Evolutionary conservation across 2,888 invertebrate species (phyloP).

Genomic region (Orthonevra nobilis): DNA sequence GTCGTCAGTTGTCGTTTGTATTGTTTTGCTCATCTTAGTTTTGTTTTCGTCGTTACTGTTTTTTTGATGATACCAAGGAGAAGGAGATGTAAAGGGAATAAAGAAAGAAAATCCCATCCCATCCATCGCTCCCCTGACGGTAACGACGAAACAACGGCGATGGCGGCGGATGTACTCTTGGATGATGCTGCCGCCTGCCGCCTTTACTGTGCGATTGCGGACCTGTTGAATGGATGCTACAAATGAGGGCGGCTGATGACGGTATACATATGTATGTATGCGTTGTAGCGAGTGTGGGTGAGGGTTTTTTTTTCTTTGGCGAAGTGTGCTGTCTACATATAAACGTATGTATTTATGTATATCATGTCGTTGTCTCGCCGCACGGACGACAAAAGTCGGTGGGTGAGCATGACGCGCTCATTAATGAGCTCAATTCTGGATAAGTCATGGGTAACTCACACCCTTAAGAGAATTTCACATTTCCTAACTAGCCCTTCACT

Average conservation of each 20-base stretch:
- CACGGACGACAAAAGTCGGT: conserved; percentile 11
- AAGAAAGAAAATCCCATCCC: conserved; percentile 57
- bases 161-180: conserved; percentile 43
- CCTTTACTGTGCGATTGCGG: background rate
- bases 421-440: conserved; percentile 27
- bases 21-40: conserved; percentile 54
- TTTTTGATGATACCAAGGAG: conserved; percentile 36
- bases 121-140: conserved; percentile 47
- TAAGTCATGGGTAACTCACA: conserved; percentile 8
- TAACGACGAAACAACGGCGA: background rate
- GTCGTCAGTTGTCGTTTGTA: conserved; percentile 7
- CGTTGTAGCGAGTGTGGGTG: conserved; percentile 47
- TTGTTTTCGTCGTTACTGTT: background rate
- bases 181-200: conserved; percentile 41
- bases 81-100: conserved; percentile 24
- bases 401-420: conserved; percentile 28
- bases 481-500: background rate
- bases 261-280: conserved; percentile 36
- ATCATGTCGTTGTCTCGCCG: conserved; percentile 21
- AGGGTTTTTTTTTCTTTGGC: conserved; percentile 46
- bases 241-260: conserved; percentile 44
- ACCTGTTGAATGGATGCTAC: conserved; percentile 56
- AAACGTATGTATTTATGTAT: conserved; percentile 20
- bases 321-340: conserved; percentile 39
- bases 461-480: conserved; percentile 8